Conservation (phyloP, 2,113 vertebrate species). For the Gulo gulo region DNA sequence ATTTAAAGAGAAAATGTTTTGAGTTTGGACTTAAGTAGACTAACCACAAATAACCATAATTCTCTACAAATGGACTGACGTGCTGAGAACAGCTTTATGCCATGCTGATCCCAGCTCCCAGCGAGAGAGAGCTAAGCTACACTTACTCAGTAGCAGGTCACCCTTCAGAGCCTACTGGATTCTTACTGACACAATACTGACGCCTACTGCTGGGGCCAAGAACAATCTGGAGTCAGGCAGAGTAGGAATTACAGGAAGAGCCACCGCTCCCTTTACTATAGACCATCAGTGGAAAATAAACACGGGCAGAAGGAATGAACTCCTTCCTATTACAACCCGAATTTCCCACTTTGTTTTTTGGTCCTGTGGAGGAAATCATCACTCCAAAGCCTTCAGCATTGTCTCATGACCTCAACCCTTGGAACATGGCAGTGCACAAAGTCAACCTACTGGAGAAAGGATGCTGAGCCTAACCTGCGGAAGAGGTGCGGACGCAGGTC, state of each 20-base stretch:
- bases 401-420: not conserved
- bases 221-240: not conserved
- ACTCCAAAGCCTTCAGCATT: too few species aligned
- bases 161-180: not conserved
- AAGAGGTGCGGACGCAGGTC: rapidly evolving
- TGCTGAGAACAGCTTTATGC: not conserved
- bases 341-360: not conserved
- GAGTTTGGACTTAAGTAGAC: conserved; percentile 19
- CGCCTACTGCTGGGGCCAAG: not conserved
- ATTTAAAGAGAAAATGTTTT: conserved; percentile 16
- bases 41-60: conserved; percentile 1
- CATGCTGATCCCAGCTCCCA: not conserved
- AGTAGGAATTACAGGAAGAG: not conserved
- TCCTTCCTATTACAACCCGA: not conserved
- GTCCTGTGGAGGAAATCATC: not conserved
- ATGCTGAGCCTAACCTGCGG: rapidly evolving
- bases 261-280: not conserved
- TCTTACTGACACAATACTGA: not conserved
- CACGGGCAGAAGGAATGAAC: not conserved
- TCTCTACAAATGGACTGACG: conserved; percentile 7
- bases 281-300: not conserved
- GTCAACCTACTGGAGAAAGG: not conserved
- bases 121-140: not conserved
- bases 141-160: not conserved
- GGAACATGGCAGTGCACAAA: not conserved